These are phyloP conservation scores for Thaleichthys pacificus DNA, from an alignment of 2,797 vertebrate genomes.

Conservation along the genomic window DNA sequence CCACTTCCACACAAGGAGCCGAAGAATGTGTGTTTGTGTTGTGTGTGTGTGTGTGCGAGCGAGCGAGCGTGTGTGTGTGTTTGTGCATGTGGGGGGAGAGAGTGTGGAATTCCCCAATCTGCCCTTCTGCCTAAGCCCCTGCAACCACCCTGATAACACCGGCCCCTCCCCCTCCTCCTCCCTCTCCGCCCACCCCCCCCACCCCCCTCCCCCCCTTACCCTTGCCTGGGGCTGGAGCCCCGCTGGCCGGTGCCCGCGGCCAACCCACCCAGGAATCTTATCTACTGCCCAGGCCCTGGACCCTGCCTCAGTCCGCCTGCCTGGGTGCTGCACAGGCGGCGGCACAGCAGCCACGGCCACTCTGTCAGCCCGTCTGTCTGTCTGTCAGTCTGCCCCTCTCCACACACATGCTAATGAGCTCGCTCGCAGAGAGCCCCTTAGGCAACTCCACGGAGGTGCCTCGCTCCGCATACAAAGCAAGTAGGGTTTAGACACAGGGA, in stretches of 20 bases:
- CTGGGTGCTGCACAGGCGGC: conserved; percentile 34
- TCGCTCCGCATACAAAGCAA: conserved; percentile 1
- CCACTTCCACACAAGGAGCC: neutral
- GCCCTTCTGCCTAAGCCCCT: conserved; percentile 65
- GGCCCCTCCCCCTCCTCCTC: conserved; percentile 38
- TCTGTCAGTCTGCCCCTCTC: conserved; percentile 25
- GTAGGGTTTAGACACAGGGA: neutral
- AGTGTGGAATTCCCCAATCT: conserved; percentile 61
- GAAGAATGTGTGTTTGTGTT: neutral
- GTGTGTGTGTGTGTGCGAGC: neutral
- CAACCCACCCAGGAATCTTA: conserved; percentile 82
- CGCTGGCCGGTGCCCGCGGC: conserved; percentile 66
- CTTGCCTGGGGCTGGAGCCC: conserved; percentile 64
- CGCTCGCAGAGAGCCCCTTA: neutral
- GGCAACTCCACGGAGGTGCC: conserved; percentile 4
- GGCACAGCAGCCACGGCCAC: conserved; percentile 31
- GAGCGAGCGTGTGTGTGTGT: conserved; percentile 14
- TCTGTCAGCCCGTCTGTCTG: conserved; percentile 39
- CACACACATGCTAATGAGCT: conserved; percentile 18
- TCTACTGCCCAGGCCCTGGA: conserved; percentile 73
- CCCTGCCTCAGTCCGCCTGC: conserved; percentile 35
- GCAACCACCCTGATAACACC: conserved; percentile 73
- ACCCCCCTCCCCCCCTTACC: conserved; percentile 36
- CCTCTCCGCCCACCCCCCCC: neutral
- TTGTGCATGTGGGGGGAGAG: conserved; percentile 11